Evolutionary conservation across 2,113 vertebrate species (phyloP).

Genomic region (Mionectes macconnelli): DNA sequence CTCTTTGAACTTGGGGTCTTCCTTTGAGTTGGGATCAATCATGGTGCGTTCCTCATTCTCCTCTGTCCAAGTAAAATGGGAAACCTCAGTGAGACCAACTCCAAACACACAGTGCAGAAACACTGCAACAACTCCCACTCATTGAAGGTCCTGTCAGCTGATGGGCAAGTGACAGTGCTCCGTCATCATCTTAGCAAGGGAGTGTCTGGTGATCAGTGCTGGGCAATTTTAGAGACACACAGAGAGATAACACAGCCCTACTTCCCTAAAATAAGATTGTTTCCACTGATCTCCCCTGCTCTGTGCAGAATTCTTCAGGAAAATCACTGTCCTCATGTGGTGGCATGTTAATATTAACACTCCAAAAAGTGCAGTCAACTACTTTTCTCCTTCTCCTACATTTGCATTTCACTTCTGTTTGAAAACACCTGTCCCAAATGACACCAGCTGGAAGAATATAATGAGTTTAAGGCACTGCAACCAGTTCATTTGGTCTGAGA

Average conservation of each 20-base stretch:
- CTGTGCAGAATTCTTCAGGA: not conserved
- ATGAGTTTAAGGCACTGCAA: not conserved
- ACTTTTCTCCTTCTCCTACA: not conserved
- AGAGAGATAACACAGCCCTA: not conserved
- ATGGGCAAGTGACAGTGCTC: not conserved
- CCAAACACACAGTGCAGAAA: not conserved
- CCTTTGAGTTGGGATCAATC: slow-evolving; percentile 90
- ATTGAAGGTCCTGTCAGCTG: not conserved
- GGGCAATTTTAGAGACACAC: not conserved
- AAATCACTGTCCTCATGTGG: not conserved
- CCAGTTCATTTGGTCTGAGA: not conserved
- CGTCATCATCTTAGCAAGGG: not conserved
- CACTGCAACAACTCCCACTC: not conserved
- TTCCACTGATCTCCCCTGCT: not conserved
- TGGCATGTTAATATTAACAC: not conserved
- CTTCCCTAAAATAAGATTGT: not conserved
- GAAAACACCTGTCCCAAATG: not conserved
- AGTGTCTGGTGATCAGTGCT: not conserved
- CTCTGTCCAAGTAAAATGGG: slow-evolving; percentile 75
- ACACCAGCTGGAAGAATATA: not conserved
- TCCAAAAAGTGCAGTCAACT: not conserved
- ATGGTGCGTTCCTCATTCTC: slow-evolving; percentile 94
- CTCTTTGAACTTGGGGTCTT: slow-evolving; percentile 92
- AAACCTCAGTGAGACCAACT: not conserved
- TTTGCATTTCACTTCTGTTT: not conserved